These are phyloP conservation scores for Cybosia mesomella DNA, from an alignment of 2,888 invertebrate species.

Conservation along the genomic window DNA sequence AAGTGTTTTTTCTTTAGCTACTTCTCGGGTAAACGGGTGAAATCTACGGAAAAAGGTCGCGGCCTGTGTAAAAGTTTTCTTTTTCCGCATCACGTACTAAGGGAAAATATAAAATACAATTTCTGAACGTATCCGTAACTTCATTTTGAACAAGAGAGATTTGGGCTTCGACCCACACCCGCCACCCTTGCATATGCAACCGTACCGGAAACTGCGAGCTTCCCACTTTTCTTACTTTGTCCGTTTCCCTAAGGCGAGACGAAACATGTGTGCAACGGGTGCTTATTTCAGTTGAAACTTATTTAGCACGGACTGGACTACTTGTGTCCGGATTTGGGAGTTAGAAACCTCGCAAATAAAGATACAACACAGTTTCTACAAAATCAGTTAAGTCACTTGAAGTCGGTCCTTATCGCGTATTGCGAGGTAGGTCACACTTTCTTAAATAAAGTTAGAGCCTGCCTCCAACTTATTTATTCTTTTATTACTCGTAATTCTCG, in stretches of 20 bases:
- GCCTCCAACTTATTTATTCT: constrained; percentile 37
- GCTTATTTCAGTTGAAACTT: constrained; percentile 81
- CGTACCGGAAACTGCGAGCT: constrained; percentile 62
- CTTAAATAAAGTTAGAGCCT: constrained; percentile 36
- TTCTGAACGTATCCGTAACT: constrained; percentile 79
- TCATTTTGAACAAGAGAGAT: constrained; percentile 80
- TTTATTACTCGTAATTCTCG: constrained; percentile 29
- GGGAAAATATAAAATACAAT: constrained; percentile 79
- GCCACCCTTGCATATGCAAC: constrained; percentile 74
- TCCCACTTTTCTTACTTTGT: constrained; percentile 71
- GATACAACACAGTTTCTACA: constrained; percentile 54
- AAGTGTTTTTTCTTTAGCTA: constrained; percentile 49
- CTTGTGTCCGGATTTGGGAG: constrained; percentile 75
- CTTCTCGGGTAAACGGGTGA: constrained; percentile 48
- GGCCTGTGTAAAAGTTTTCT: constrained; percentile 73
- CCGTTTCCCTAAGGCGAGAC: constrained; percentile 70
- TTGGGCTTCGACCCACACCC: constrained; percentile 61
- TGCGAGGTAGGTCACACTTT: constrained; percentile 40
- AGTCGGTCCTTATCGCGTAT: constrained; percentile 30
- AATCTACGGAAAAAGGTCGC: constrained; percentile 59
- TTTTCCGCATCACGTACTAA: constrained; percentile 70
- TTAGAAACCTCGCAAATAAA: constrained; percentile 67
- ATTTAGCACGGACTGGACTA: constrained; percentile 77
- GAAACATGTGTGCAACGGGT: constrained; percentile 75
- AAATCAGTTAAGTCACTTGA: constrained; percentile 59